phyloP scores from a whole-genome alignment of 2,113 vertebrate species.

The Centrocercus urophasianus region DNA sequence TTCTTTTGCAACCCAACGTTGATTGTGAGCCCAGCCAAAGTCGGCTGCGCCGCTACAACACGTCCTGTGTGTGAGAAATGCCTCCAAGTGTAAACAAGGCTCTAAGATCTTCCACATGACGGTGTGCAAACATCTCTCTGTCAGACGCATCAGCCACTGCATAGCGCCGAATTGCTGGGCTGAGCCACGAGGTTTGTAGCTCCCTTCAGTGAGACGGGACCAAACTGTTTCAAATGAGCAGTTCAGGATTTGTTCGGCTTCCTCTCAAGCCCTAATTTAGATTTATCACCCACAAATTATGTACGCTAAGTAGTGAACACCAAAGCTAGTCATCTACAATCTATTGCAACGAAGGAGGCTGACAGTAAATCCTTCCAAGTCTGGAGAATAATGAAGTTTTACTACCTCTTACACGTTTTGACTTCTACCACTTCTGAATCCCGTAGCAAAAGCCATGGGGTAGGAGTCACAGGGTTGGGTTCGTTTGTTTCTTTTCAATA shows the following conservation, averaged over 20 bases:
- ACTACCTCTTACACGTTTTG: slow-evolving; percentile 52
- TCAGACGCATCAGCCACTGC: slow-evolving; percentile 10
- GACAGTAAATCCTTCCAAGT: slow-evolving; percentile 52
- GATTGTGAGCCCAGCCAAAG: neutral
- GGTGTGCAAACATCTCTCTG: neutral
- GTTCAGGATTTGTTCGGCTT: slow-evolving; percentile 47
- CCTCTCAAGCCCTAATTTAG: slow-evolving; percentile 60
- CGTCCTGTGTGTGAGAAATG: neutral
- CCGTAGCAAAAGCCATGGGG: slow-evolving; percentile 45
- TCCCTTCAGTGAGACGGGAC: slow-evolving; percentile 42
- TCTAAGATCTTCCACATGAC: slow-evolving; percentile 3
- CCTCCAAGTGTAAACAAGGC: slow-evolving; percentile 43
- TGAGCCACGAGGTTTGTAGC: neutral
- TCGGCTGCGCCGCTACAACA: neutral
- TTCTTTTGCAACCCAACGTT: neutral
- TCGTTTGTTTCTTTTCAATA: neutral
- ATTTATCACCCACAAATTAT: slow-evolving; percentile 54
- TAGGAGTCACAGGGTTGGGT: slow-evolving; percentile 42
- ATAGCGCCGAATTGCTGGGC: neutral
- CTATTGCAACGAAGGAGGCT: slow-evolving; percentile 65
- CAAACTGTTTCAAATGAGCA: slow-evolving; percentile 28
- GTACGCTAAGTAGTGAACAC: slow-evolving; percentile 66
- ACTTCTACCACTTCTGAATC: slow-evolving; percentile 66
- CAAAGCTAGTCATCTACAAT: slow-evolving; percentile 70
- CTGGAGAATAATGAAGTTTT: slow-evolving; percentile 54